Evolutionary conservation across 2,888 invertebrate genomes (phyloP).

Genomic region (Noctua janthina): DNA sequence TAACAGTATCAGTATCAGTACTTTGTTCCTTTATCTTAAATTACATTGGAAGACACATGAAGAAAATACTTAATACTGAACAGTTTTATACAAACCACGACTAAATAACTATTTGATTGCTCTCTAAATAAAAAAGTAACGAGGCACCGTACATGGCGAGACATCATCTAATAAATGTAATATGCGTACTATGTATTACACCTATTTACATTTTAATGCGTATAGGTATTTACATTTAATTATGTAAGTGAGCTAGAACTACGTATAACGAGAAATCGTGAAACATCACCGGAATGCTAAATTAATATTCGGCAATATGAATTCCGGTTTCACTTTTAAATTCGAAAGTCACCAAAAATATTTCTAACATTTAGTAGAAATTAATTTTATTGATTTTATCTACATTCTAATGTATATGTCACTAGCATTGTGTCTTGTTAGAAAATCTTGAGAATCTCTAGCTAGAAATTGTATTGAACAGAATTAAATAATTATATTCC

Average conservation of each 20-base stretch:
- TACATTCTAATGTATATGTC: constrained; percentile 17
- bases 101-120: background rate
- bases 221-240: constrained; percentile 45
- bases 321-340: constrained; percentile 68
- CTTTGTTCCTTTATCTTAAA: background rate
- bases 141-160: background rate
- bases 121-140: constrained; percentile 15
- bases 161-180: constrained; percentile 24
- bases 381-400: constrained; percentile 51
- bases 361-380: constrained; percentile 60
- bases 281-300: constrained; percentile 67
- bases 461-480: background rate
- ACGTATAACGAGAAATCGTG: constrained; percentile 61
- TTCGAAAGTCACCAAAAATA: constrained; percentile 63
- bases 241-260: constrained; percentile 57
- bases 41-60: background rate
- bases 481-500: background rate
- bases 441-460: constrained; percentile 14
- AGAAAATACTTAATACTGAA: background rate
- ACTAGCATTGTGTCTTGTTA: background rate
- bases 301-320: constrained; percentile 68
- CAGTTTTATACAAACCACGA: background rate
- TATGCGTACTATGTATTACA: constrained; percentile 32
- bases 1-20: no score
- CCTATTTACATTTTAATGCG: constrained; percentile 33